A percentile compares a stretch with the other conserved stretches of the same genome.
phyloP scores from a whole-genome alignment of 2,113 vertebrate species.

The Okapia johnstoni region DNA sequence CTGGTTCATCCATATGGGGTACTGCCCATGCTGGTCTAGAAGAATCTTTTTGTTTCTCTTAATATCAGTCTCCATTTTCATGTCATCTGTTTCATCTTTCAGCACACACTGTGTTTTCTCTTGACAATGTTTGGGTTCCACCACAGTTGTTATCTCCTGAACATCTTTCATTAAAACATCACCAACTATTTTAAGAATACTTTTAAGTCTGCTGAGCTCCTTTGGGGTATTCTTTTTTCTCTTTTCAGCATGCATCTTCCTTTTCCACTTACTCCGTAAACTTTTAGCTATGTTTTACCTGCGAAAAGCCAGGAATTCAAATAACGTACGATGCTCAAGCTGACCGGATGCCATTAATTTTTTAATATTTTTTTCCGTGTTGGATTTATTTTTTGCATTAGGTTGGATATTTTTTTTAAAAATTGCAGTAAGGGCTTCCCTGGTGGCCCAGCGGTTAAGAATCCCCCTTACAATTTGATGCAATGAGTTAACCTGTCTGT shows the following conservation, averaged over 20 bases:
- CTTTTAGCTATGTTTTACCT: conserved; percentile 92
- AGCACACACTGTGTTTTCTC: conserved; percentile 62
- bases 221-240: conserved; percentile 95
- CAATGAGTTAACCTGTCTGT: not conserved
- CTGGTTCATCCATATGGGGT: conserved; percentile 94
- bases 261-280: conserved; percentile 94
- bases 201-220: conserved; percentile 91
- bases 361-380: not conserved
- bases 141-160: conserved; percentile 89
- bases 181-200: conserved; percentile 77
- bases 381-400: not conserved
- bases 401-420: not conserved
- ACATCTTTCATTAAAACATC: conserved; percentile 90
- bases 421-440: not conserved
- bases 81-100: conserved; percentile 68
- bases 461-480: not conserved
- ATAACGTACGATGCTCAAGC: no score
- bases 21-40: conserved; percentile 92
- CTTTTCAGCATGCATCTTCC: conserved; percentile 97
- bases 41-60: conserved; percentile 91
- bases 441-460: not conserved
- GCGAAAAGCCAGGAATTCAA: no score
- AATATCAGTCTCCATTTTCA: conserved; percentile 90
- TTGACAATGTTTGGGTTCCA: conserved; percentile 80
- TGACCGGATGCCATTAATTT: not conserved